Percentiles rank a stretch among this genome's conserved stretches.
phyloP scores from a whole-genome alignment of 2,113 vertebrate genomes.

The Oxygymnocypris stewartii region DNA sequence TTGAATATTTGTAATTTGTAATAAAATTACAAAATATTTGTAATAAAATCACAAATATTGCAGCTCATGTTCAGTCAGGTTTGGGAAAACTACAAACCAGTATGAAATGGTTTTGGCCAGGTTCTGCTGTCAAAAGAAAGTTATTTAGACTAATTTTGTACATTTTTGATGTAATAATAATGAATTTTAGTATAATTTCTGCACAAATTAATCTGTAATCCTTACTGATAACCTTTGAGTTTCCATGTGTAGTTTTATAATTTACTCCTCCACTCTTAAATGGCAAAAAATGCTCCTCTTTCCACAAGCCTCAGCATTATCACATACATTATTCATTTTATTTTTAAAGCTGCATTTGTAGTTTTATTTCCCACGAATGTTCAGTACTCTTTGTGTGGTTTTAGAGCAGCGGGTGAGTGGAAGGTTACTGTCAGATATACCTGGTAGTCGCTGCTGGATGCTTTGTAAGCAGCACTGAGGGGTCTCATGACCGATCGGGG shows the following conservation, averaged over 20 bases:
- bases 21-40: too few species aligned
- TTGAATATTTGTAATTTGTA: too few species aligned
- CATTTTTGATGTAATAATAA: not conserved
- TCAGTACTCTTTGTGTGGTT: not conserved
- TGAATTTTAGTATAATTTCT: not conserved
- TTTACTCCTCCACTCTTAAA: not conserved
- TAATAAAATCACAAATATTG: too few species aligned
- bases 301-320: not conserved
- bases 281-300: not conserved
- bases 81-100: not conserved
- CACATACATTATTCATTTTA: not conserved
- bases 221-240: not conserved
- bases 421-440: constrained; percentile 55
- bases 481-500: constrained; percentile 88
- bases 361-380: not conserved
- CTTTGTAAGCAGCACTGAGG: constrained; percentile 86
- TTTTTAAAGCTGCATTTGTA: not conserved
- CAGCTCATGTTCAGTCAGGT: not conserved
- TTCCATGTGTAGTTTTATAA: not conserved
- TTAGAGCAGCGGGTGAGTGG: not conserved
- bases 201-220: not conserved
- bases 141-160: not conserved
- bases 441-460: constrained; percentile 89
- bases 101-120: not conserved
- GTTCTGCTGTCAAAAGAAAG: not conserved